Evolutionary conservation across 2,888 invertebrate genomes (phyloP).

Genomic region (Cataglyphis livida): DNA sequence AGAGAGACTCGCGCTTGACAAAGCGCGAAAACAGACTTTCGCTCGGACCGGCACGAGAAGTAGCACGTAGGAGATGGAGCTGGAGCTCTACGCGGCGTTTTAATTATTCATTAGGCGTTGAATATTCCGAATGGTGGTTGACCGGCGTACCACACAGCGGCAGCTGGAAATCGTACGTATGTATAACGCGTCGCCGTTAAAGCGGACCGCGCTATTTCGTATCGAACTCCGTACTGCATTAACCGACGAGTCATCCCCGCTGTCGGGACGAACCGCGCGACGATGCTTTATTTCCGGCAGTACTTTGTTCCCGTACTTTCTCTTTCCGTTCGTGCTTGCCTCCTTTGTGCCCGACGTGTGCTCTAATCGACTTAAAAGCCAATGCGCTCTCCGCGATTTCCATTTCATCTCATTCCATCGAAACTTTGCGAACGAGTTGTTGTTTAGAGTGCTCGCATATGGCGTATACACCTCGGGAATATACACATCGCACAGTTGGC

Average conservation of each 20-base stretch:
- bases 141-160: slow-evolving; percentile 22
- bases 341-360: background rate
- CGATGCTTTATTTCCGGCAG: slow-evolving; percentile 39
- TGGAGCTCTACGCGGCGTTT: slow-evolving; percentile 17
- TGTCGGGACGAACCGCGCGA: background rate
- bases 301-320: slow-evolving; percentile 5
- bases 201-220: background rate
- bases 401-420: slow-evolving; percentile 46
- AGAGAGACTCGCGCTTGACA: background rate
- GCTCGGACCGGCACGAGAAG: background rate
- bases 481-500: slow-evolving; percentile 1
- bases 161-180: slow-evolving; percentile 43
- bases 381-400: slow-evolving; percentile 37
- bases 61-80: slow-evolving; percentile 9
- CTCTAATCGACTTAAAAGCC: slow-evolving; percentile 50
- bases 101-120: slow-evolving; percentile 62
- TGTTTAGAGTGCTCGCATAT: slow-evolving; percentile 38
- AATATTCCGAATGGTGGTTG: slow-evolving; percentile 53
- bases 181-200: background rate
- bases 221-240: slow-evolving; percentile 19
- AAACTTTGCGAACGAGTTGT: slow-evolving; percentile 38
- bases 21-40: background rate
- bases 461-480: slow-evolving; percentile 21
- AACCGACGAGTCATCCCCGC: background rate
- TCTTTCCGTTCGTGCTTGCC: background rate